Conservation (phyloP, 2,113 vertebrate species). For the Tetrao urogallus region DNA sequence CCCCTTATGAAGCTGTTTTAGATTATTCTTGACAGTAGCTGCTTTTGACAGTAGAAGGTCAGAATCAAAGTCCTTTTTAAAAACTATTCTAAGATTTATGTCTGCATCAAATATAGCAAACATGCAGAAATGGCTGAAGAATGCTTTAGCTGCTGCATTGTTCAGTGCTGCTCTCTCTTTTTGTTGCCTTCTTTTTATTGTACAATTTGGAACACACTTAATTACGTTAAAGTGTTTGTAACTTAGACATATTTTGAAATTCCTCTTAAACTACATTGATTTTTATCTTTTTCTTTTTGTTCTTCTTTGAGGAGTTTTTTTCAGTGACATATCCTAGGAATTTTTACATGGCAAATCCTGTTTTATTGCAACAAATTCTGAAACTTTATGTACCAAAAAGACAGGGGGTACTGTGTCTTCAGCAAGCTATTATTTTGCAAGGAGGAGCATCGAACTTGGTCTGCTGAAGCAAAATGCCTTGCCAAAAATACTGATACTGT, state of each 20-base stretch:
- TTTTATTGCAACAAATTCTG: slow-evolving; percentile 63
- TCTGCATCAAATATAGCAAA: slow-evolving; percentile 79
- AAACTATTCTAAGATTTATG: slow-evolving; percentile 82
- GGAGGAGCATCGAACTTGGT: slow-evolving; percentile 58
- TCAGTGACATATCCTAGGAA: slow-evolving; percentile 51
- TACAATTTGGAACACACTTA: slow-evolving; percentile 62
- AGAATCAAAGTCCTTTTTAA: slow-evolving; percentile 85
- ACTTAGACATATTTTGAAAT: not conserved
- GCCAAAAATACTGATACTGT: slow-evolving; percentile 71
- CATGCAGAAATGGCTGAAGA: slow-evolving; percentile 77
- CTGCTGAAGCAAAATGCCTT: slow-evolving; percentile 63
- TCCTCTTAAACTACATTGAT: not conserved
- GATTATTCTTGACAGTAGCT: slow-evolving; percentile 87
- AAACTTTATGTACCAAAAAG: slow-evolving; percentile 54
- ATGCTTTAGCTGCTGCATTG: slow-evolving; percentile 15
- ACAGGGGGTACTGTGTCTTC: slow-evolving; percentile 34
- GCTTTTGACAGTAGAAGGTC: slow-evolving; percentile 87
- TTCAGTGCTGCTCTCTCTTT: slow-evolving; percentile 2
- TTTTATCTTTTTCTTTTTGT: not conserved
- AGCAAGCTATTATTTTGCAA: slow-evolving; percentile 60
- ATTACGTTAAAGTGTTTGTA: slow-evolving; percentile 46
- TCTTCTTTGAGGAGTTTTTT: slow-evolving; percentile 17
- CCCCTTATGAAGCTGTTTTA: slow-evolving; percentile 86
- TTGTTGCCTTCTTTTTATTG: slow-evolving; percentile 55
- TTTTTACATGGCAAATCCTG: slow-evolving; percentile 38